Conservation (phyloP, 2,888 invertebrate species). For the Melanchra persicariae region DNA sequence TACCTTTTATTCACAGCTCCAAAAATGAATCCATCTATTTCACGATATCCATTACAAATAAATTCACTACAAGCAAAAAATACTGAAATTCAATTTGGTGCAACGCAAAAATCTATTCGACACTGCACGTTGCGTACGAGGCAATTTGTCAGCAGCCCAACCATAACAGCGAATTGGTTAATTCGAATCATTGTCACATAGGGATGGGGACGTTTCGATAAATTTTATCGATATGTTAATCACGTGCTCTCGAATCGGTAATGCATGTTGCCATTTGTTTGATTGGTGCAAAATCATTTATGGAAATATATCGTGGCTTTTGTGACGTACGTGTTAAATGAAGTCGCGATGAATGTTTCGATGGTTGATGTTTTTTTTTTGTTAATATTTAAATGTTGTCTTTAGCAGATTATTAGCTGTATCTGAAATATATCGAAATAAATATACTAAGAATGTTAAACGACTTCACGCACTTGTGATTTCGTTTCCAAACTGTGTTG, state of each 20-base stretch:
- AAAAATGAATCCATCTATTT: constrained; percentile 35
- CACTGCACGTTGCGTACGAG: constrained; percentile 34
- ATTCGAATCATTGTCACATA: constrained; percentile 72
- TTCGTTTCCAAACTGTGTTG: too few species aligned
- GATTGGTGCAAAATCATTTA: constrained; percentile 71
- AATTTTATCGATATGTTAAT: constrained; percentile 78
- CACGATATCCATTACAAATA: constrained; percentile 53
- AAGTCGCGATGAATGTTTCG: constrained; percentile 45
- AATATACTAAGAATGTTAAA: not conserved
- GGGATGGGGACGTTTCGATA: constrained; percentile 64
- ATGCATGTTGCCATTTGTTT: constrained; percentile 72
- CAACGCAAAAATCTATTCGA: constrained; percentile 60
- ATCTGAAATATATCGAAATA: too few species aligned
- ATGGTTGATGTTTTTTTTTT: constrained; percentile 31
- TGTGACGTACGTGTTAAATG: constrained; percentile 58
- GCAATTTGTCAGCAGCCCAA: constrained; percentile 62
- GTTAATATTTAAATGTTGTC: not conserved
- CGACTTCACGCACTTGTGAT: too few species aligned
- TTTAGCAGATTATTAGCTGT: not conserved
- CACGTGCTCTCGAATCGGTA: constrained; percentile 68
- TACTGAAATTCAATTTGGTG: constrained; percentile 53
- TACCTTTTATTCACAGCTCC: constrained; percentile 6
- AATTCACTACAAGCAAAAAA: constrained; percentile 54
- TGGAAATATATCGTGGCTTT: constrained; percentile 58
- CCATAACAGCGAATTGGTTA: constrained; percentile 68